Conservation (phyloP, 2,888 invertebrate species). For the Arge pagana region DNA sequence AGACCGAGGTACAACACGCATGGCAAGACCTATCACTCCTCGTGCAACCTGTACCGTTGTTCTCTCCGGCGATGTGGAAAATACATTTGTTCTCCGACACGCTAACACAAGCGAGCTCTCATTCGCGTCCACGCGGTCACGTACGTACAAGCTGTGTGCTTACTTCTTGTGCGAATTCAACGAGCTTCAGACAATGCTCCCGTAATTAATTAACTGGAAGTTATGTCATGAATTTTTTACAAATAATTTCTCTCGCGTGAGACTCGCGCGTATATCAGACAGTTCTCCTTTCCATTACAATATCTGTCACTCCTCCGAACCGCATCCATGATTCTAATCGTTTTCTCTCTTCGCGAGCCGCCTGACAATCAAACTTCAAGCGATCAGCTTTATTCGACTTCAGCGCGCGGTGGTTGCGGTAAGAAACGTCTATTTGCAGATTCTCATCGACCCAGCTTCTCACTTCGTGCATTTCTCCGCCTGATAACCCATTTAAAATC, state of each 20-base stretch:
- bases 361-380: no score
- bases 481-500: no score
- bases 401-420: no score
- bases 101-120: not conserved
- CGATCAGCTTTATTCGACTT: no score
- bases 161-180: slow-evolving; percentile 34
- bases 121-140: not conserved
- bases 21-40: not conserved
- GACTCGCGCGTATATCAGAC: slow-evolving; percentile 28
- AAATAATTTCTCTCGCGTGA: slow-evolving; percentile 43
- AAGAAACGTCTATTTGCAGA: no score
- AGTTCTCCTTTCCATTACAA: not conserved
- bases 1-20: not conserved
- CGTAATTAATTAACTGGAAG: slow-evolving; percentile 56
- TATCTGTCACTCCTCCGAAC: not conserved
- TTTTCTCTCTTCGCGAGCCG: slow-evolving; percentile 11
- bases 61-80: not conserved
- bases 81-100: not conserved
- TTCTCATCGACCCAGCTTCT: no score
- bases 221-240: slow-evolving; percentile 52
- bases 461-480: no score
- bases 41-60: not conserved
- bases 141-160: not conserved
- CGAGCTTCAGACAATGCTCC: slow-evolving; percentile 45
- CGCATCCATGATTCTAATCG: slow-evolving; percentile 13